phyloP scores from a whole-genome alignment of 1,140 invertebrate species.

The Pseudobourletiella spinata region DNA sequence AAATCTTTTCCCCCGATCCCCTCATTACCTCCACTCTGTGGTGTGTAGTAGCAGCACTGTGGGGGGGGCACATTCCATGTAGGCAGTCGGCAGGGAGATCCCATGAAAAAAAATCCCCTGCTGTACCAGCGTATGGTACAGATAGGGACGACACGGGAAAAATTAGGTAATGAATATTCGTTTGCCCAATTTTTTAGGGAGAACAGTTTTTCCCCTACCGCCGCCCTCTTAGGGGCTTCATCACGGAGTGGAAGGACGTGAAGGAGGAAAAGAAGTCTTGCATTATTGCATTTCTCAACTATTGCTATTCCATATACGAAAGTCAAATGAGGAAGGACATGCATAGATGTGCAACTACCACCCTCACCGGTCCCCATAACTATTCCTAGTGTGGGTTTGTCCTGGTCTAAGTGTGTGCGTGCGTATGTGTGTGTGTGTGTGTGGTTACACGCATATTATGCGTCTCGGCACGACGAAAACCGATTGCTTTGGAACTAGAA shows the following conservation, averaged over 20 bases:
- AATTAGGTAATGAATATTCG: conserved; percentile 34
- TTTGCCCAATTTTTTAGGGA: conserved; percentile 23
- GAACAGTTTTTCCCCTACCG: background rate
- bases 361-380: background rate
- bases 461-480: too few species aligned
- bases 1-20: too few species aligned
- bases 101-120: background rate
- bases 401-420: too few species aligned
- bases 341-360: background rate
- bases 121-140: background rate
- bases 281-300: conserved; percentile 10
- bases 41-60: too few species aligned
- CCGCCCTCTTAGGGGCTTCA: too few species aligned
- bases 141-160: conserved; percentile 23
- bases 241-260: too few species aligned
- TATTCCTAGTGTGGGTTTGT: background rate
- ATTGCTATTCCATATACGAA: background rate
- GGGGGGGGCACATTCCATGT: too few species aligned
- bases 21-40: too few species aligned
- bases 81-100: too few species aligned
- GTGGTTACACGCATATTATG: background rate
- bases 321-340: background rate
- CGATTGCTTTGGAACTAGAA: conserved; percentile 27
- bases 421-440: too few species aligned
- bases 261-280: too few species aligned